These are phyloP conservation scores for Plusia festucae DNA, from an alignment of 2,888 invertebrate species.

Conservation along the genomic window DNA sequence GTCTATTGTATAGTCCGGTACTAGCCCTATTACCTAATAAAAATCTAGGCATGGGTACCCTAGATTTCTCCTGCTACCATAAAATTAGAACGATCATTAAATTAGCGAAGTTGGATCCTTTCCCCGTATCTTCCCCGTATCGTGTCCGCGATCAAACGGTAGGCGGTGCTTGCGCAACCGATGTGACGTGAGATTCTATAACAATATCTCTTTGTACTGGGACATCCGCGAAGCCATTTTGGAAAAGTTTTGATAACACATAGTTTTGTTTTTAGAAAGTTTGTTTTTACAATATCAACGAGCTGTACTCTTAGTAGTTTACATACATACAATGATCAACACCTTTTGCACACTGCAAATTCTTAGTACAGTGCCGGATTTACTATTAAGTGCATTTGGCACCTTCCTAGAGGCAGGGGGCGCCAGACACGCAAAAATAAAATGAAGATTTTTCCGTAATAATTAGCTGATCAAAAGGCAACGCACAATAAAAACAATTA, in stretches of 20 bases:
- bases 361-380: no score
- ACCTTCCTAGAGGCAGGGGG: no score
- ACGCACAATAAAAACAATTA: no score
- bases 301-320: no score
- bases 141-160: slow-evolving; percentile 49
- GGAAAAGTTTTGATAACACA: slow-evolving; percentile 34
- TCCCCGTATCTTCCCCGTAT: slow-evolving; percentile 49
- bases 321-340: no score
- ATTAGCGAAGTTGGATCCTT: slow-evolving; percentile 22
- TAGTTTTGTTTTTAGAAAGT: slow-evolving; percentile 24
- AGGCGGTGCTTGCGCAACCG: slow-evolving; percentile 52
- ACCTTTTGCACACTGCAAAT: no score
- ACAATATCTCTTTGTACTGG: slow-evolving; percentile 42
- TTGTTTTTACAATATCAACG: neutral
- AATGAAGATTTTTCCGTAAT: no score
- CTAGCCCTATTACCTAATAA: slow-evolving; percentile 6
- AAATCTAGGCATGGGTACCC: slow-evolving; percentile 10
- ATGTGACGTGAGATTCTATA: slow-evolving; percentile 53
- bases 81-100: slow-evolving; percentile 34
- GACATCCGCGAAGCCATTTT: slow-evolving; percentile 46
- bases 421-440: no score
- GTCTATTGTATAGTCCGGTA: neutral
- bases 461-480: no score
- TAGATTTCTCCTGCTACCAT: slow-evolving; percentile 45
- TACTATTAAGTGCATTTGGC: no score